phyloP scores from a whole-genome alignment of 1,140 invertebrate genomes.

The Ceratina japonica region DNA sequence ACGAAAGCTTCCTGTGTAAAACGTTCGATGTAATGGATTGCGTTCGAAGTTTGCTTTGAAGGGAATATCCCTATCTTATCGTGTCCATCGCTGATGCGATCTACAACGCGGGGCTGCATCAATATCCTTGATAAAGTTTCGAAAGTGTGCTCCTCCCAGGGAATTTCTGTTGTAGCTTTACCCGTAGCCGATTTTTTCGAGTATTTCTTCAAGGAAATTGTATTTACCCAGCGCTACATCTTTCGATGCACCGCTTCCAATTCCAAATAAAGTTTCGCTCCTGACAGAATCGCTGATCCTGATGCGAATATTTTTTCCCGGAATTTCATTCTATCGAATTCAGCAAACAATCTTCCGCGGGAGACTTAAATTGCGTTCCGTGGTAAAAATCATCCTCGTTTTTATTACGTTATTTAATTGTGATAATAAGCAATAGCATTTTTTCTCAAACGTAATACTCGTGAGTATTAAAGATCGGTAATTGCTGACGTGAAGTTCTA shows the following conservation, averaged over 20 bases:
- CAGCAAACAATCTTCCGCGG: background rate
- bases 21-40: background rate
- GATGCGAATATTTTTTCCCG: background rate
- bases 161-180: slow-evolving; percentile 7
- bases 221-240: slow-evolving; percentile 15
- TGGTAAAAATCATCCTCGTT: background rate
- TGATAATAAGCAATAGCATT: background rate
- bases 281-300: background rate
- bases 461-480: background rate
- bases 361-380: background rate
- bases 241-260: background rate
- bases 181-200: slow-evolving; percentile 6
- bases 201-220: slow-evolving; percentile 30
- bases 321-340: background rate
- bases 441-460: background rate
- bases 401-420: no score
- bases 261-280: background rate
- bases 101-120: slow-evolving; percentile 6
- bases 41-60: background rate
- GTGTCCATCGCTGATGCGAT: background rate
- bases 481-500: no score
- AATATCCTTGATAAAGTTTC: slow-evolving; percentile 25
- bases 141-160: background rate
- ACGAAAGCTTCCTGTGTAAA: background rate
- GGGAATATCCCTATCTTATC: background rate